phyloP scores from a whole-genome alignment of 35 echinoderm and acorn worm genomes.

The Eucidaris tribuloides region DNA sequence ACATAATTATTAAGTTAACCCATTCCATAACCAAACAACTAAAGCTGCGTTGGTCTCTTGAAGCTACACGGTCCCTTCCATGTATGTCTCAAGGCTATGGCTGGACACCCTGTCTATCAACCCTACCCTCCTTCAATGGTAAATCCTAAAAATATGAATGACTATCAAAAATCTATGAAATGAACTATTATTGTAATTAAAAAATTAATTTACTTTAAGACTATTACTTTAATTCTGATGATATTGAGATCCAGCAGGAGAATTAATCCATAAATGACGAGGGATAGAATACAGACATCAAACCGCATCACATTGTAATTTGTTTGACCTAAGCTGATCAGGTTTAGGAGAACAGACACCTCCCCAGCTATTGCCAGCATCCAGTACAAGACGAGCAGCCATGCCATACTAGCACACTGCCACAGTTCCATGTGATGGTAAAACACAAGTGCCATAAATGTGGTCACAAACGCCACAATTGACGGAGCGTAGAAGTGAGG shows the following conservation, averaged over 20 bases:
- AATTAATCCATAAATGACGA: slow-evolving; percentile 16
- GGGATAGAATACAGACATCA: neutral
- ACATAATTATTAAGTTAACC: too few relatives aligned
- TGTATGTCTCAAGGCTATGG: too few relatives aligned
- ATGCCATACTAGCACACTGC: slow-evolving; percentile 41
- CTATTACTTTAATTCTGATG: slow-evolving; percentile 31
- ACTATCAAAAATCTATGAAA: too few relatives aligned
- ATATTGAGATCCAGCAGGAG: slow-evolving; percentile 41
- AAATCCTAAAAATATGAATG: too few relatives aligned
- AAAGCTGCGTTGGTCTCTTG: too few relatives aligned
- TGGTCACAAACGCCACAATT: slow-evolving; percentile 13
- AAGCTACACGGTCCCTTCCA: too few relatives aligned
- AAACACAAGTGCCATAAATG: neutral
- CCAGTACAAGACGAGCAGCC: slow-evolving; percentile 38
- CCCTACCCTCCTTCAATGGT: too few relatives aligned
- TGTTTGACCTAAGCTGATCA: neutral
- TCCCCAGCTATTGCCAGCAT: slow-evolving; percentile 18
- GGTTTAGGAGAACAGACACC: slow-evolving; percentile 19
- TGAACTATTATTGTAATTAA: too few relatives aligned
- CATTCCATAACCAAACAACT: too few relatives aligned
- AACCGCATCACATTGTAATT: slow-evolving; percentile 14
- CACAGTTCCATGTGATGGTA: slow-evolving; percentile 73
- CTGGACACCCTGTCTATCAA: too few relatives aligned
- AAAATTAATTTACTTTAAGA: too few relatives aligned
- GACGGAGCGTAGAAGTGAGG: slow-evolving; percentile 51